phyloP scores from a whole-genome alignment of 2,888 invertebrate species.

The Rotaria socialis region DNA sequence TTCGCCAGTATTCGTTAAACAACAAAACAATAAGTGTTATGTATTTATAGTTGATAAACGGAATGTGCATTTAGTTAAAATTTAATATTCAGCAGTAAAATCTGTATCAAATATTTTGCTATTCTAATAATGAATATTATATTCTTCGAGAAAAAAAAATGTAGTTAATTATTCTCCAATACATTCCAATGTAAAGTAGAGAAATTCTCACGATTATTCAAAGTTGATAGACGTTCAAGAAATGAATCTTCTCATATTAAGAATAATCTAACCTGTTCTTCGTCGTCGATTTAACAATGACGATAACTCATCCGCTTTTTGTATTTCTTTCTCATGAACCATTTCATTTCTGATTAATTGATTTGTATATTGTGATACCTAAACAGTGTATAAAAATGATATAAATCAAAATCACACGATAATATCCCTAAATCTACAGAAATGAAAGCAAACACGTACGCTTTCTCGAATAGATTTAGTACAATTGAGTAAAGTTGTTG shows the following conservation, averaged over 20 bases:
- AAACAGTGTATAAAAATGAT: neutral
- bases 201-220: no score
- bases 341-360: constrained; percentile 3
- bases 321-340: neutral
- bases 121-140: no score
- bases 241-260: neutral
- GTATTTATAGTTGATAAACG: no score
- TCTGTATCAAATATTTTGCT: no score
- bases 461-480: constrained; percentile 28
- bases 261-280: neutral
- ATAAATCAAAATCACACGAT: neutral
- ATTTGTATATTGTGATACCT: constrained; percentile 2
- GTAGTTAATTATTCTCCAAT: no score
- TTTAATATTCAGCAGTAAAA: no score
- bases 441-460: neutral
- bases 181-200: no score
- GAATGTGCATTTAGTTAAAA: no score
- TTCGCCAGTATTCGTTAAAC: no score
- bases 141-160: no score
- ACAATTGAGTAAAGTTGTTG: neutral
- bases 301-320: neutral
- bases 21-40: no score
- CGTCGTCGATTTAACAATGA: neutral
- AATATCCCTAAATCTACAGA: neutral
- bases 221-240: no score